A percentile compares a stretch with the other conserved stretches of the same genome.
phyloP scores from a whole-genome alignment of 2,888 invertebrate genomes.

The Norana najaformis region DNA sequence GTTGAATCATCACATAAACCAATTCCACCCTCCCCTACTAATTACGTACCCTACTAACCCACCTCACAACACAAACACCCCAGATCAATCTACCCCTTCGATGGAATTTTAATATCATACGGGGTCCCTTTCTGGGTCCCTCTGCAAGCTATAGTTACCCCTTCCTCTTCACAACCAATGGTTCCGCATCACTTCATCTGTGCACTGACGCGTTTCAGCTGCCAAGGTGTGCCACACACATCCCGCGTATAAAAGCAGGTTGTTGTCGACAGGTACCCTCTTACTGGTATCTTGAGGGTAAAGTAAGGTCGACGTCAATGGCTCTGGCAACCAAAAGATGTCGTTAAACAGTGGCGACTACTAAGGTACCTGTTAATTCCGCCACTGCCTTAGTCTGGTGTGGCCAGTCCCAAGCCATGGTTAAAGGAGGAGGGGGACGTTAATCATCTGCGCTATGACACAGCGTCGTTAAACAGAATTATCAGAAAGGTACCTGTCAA shows the following conservation, averaged over 20 bases:
- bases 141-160: neutral
- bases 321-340: too few species aligned
- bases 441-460: too few species aligned
- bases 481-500: neutral
- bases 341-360: too few species aligned
- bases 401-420: too few species aligned
- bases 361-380: too few species aligned
- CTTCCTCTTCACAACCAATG: neutral
- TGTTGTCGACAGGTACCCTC: neutral
- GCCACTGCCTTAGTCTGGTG: too few species aligned
- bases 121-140: neutral
- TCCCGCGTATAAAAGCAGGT: neutral
- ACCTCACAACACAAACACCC: neutral
- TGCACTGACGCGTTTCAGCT: neutral
- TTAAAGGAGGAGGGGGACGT: too few species aligned
- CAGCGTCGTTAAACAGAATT: too few species aligned
- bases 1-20: neutral
- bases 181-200: neutral
- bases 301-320: too few species aligned
- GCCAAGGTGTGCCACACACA: neutral
- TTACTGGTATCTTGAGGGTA: too few species aligned
- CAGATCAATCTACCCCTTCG: neutral
- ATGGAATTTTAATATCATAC: neutral
- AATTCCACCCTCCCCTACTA: neutral
- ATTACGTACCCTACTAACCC: neutral